Base-by-base conservation (phyloP, 2,797 vertebrate species). In the Chelonia mydas region DNA sequence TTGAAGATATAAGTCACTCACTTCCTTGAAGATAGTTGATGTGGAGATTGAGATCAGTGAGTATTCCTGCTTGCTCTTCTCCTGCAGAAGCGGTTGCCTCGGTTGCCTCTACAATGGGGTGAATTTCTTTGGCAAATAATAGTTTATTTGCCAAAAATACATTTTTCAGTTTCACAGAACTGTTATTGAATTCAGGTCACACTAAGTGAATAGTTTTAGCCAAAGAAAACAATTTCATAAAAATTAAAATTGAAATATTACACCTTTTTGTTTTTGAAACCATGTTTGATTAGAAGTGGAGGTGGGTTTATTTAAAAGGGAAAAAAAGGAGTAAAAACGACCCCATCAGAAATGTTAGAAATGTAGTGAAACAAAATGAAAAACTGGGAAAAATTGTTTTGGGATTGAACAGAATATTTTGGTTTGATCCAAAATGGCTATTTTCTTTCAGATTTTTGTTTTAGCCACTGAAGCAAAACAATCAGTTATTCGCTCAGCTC, bases 31-130 rank as follows among this genome's bases (percentile, higher is more conserved):
- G 37, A 87, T 6, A 81, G 3, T 4, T 53, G n/a, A 93, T n/a
- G 5, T 37, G 6, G 3, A 47, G 79, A 19, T 59, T 2, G 1
- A 31, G 28, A 16, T 77, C 25, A 16, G 15, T 31, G 27, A 49
- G 7, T 1, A 0, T 31, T 41, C 19, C 55, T 92, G 10, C 31
- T 65, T 47, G 7, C 2, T 9, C 13, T 7, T 0, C 0, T 45
- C 0, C 1, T 51, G 21, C 90, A 61, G n/a, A 45, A 50, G 1
- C 8, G 23, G n/a, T 25, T 59, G 15, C 11, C 9, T 25, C 7
- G 68, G 15, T 79, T 76, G 37, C 37, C 19, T 72, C 68, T 72
- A 61, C n/a, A 72, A n/a, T 21, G 11, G 37, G 8, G 19, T 72
- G 21, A 11, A 37, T 41, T 72, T 72, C n/a, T 72, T 72, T 41